These are phyloP conservation scores for Anguilla rostrata DNA, from an alignment of 2,113 vertebrate genomes.

Conservation along the genomic window DNA sequence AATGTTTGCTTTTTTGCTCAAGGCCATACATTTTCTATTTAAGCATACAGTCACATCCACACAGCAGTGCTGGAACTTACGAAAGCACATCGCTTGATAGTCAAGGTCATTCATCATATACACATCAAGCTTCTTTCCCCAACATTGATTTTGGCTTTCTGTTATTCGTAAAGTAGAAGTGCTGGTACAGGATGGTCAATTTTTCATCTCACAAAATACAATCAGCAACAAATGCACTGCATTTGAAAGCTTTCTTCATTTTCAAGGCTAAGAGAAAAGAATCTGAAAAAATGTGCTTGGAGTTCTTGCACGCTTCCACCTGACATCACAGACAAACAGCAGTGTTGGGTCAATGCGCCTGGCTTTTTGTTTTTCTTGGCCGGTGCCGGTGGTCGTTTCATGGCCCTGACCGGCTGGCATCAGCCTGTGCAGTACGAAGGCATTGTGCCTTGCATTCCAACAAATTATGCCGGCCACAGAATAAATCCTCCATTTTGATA, in stretches of 20 bases:
- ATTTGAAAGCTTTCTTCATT: slow-evolving; percentile 18
- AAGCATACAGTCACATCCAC: not conserved
- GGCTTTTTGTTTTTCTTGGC: not conserved
- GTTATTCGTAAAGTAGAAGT: not conserved
- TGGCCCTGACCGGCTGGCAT: not conserved
- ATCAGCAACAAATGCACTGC: slow-evolving; percentile 18
- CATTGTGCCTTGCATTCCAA: not conserved
- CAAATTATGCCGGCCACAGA: not conserved
- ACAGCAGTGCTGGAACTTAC: not conserved
- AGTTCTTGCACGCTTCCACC: not conserved
- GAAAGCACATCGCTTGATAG: not conserved
- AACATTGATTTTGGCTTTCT: not conserved
- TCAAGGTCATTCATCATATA: not conserved
- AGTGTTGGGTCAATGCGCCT: not conserved
- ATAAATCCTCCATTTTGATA: not conserved
- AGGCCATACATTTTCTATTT: slow-evolving; percentile 3
- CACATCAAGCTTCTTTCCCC: not conserved
- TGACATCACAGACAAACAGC: not conserved
- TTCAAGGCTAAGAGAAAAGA: slow-evolving; percentile 30
- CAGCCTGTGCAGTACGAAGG: not conserved
- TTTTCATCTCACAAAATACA: slow-evolving; percentile 24
- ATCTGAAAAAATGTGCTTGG: not conserved
- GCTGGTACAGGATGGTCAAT: not conserved
- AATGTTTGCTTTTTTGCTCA: not conserved
- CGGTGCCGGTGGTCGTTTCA: not conserved